Evolutionary conservation across 2,888 invertebrate species (phyloP), one percentile per base, ranked within the genome.

Genomic region (Eristalinus aeneus): DNA sequence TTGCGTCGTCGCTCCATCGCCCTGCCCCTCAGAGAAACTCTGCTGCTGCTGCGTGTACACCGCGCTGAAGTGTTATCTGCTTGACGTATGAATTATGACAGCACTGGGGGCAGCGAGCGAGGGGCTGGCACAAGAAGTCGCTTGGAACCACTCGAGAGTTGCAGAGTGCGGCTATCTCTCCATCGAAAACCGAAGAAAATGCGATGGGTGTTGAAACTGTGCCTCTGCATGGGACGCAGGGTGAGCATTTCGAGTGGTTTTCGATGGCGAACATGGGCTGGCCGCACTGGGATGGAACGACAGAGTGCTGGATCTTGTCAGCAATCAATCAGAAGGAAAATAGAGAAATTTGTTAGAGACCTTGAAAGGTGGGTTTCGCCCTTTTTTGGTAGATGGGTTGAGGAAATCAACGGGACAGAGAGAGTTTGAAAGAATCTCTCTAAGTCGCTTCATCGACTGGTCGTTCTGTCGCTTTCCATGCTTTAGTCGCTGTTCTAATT

Each of bases 1-100:
- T 34, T 77, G 67, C 61, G 34, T 16, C 56, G 46, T n/a, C 16
- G n/a, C 36, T 39, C n/a, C 39, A 22, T 10, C 16, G 22, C n/a
- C n/a, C n/a, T n/a, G n/a, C n/a, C 27, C 27, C 27, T 27, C 68
- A 53, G 54, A 67, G 82, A 68, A 67, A 64, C 34, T 22, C 58
- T 69, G 27, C 27, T 27, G 27, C 27, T 27, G 27, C 27, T 27
- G 64, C 60, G 69, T 83, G 73, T 69, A 46, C 12, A 61, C 68
- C 39, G 4, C 27, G 27, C 5, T 53, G 73, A 27, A 83, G 60
- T 80, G 80, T 75, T 80, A 80, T 84, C 71, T 74, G 75, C 39
- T 77, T 78, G 80, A 80, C 60, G 63, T 68, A 80, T 80, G 80
- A 84, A 72, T 84, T 84, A 84, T 80, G 80, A 84, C 65, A 79